Base-by-base conservation (phyloP, 2,888 invertebrate species). In the Aphidoletes aphidimyza region DNA sequence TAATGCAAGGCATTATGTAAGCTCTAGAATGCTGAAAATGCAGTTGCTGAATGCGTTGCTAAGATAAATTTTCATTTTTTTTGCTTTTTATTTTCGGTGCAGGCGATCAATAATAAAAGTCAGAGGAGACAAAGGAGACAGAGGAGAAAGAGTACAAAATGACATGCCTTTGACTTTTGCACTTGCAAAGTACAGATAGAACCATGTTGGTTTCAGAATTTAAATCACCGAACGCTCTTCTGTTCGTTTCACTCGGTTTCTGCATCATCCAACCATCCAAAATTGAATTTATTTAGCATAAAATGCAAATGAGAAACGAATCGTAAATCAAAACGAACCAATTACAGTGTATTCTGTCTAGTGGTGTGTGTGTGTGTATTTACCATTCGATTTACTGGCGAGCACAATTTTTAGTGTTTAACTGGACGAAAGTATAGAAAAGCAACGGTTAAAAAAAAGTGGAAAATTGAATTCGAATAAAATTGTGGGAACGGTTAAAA, bases 231-330 rank as follows among this genome's bases (percentile, higher is more conserved):
- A 54, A 8, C 26, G 54, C 54, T 54, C 22, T 11, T 54, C 54
- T 54, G 22, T 54, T 26, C 22, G 22, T 54, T 3, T 54, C 54
- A 8, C 54, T 54, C 54, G 2, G 22, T 54, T 26, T 26, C 54
- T 34, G 19, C 36, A 17, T 78, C 36, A 17, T 78, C 17, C 78
- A 78, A 78, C 78, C 2, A 37, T 81, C 9, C 81, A 81, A 81
- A 81, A 81, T 81, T 81, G 81, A 37, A 81, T 81, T 81, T 81
- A 37, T 81, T 81, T 81, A 81, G 81, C 81, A 81, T 81, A 81
- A 81, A 81, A 81, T 81, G 81, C 81, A 81, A 81, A 81, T 81
- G 37, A 81, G 81, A 81, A 37, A 37, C 26, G 37, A 81, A 81
- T 37, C 81, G 37, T 81, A 81, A 81, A 81, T 81, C 81, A 81